Conservation (phyloP, 2,113 vertebrate species). For the Poicephalus gulielmi region DNA sequence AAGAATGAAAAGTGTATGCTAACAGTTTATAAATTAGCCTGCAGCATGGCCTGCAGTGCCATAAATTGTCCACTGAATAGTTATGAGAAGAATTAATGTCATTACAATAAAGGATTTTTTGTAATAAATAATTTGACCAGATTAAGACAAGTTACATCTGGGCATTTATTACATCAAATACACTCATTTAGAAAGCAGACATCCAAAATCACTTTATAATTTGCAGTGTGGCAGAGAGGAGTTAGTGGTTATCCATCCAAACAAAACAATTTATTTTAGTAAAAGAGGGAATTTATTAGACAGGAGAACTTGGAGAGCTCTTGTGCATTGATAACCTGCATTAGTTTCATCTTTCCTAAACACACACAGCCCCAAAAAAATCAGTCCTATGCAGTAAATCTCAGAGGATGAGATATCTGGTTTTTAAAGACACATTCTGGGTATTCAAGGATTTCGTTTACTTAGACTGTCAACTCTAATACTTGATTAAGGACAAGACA, state of each 20-base stretch:
- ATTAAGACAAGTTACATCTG: not conserved
- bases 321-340: not conserved
- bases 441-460: constrained; percentile 36
- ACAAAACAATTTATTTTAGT: not conserved
- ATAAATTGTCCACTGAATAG: not conserved
- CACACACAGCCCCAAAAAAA: not conserved
- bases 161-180: not conserved
- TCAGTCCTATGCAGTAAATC: not conserved
- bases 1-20: not conserved
- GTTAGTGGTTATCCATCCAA: constrained; percentile 21
- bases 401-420: not conserved
- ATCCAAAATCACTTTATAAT: constrained; percentile 37
- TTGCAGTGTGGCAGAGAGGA: constrained; percentile 9
- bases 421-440: not conserved
- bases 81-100: not conserved
- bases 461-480: not conserved
- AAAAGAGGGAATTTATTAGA: not conserved
- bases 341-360: constrained; percentile 12
- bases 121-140: not conserved
- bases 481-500: not conserved
- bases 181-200: constrained; percentile 22
- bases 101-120: not conserved
- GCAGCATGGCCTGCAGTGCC: not conserved
- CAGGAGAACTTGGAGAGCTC: not conserved
- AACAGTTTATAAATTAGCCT: constrained; percentile 18